These are phyloP conservation scores for Cephalopterus ornatus DNA, from an alignment of 2,113 vertebrate genomes.

Conservation along the genomic window DNA sequence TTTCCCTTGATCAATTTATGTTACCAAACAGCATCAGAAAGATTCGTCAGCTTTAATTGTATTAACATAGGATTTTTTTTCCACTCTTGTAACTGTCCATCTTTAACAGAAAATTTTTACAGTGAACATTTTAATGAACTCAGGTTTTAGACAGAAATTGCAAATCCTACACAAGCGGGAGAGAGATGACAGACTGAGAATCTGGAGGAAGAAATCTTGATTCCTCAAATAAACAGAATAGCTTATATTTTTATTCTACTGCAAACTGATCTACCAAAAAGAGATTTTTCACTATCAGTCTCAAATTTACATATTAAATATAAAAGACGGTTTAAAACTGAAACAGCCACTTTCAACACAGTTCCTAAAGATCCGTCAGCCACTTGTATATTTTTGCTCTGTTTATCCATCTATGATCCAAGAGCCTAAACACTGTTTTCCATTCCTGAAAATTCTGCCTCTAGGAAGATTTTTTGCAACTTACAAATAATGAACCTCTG, in stretches of 20 bases:
- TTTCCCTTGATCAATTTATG: not conserved
- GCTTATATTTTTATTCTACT: not conserved
- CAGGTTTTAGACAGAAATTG: not conserved
- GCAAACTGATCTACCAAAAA: not conserved
- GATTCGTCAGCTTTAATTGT: not conserved
- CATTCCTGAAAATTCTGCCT: not conserved
- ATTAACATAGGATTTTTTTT: not conserved
- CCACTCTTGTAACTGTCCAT: fast-evolving
- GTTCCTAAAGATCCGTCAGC: not conserved
- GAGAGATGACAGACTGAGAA: not conserved
- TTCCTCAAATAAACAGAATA: not conserved
- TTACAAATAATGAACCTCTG: not conserved
- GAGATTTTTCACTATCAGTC: not conserved
- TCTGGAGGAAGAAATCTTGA: not conserved
- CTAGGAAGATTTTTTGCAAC: not conserved
- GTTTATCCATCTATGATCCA: not conserved
- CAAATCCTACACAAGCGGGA: not conserved
- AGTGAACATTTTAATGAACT: not conserved
- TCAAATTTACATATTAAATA: not conserved
- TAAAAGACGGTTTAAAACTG: not conserved
- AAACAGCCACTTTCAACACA: not conserved
- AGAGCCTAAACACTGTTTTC: not conserved
- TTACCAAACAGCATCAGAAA: not conserved
- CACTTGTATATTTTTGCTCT: not conserved
- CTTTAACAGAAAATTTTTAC: not conserved